Evolutionary conservation across 2,797 vertebrate species (phyloP), one percentile per base, ranked within the genome.

Genomic region (Rhinophrynus dorsalis): DNA sequence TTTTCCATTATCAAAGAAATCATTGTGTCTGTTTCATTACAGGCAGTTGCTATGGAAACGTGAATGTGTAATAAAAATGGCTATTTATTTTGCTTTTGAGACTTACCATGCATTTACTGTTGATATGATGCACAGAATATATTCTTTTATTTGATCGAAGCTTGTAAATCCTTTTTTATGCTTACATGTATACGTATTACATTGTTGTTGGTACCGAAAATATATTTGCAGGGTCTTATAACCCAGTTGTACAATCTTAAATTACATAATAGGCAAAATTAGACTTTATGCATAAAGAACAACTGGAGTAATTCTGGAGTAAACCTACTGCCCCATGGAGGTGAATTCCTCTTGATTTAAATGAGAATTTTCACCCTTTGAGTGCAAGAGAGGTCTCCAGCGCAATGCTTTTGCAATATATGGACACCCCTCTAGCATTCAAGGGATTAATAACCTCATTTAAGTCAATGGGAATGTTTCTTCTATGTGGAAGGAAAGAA

Each of bases 1-100:
- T 38, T 57, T 64, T 73, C 54, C 61, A 66, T 66, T 66, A 73
- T 73, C 69, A 73, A 59, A 73, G 69, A 44, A 50, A 73, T 66
- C 69, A 44, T 73, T 65, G 69, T 66, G 54, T 52, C 45, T 59
- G 44, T 58, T 58, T 66, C 69, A 66, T 52, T 65, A 52, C 35
- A 32, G 26, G 29, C 35, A 45, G 69, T 73, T 66, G 15, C 61
- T 35, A 59, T 44, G 54, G 69, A 65, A 73, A 73, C 61, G 33
- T 18, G 58, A 56, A 73, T 73, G 69, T 59, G 69, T 59, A 73
- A 73, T 73, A n/a, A 73, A 65, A 73, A 73, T 20, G 26, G 20
- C 54, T 72, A 72, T 72, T 72, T 65, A 51, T 65, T 65, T 65
- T 58, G 54, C 33, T 42, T 51, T 48, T 55, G 54, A 72, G 60